Conservation (phyloP, 2,888 invertebrate genomes). For the Eueremaeus valkanovi region DNA sequence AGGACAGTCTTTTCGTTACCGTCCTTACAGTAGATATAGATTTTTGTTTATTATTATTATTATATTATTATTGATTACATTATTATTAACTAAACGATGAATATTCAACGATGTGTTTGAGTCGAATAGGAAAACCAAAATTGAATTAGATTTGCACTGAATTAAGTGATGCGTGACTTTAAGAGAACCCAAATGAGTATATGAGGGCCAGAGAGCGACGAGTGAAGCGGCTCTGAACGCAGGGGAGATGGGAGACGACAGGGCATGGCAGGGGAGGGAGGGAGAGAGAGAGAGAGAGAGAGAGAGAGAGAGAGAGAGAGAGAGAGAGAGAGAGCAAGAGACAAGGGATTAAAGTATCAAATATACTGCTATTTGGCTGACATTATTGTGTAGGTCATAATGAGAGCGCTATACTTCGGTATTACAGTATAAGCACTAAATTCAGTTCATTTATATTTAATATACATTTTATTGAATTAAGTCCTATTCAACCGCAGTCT, state of each 20-base stretch:
- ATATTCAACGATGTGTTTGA: neutral
- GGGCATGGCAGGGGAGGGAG: neutral
- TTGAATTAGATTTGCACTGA: neutral
- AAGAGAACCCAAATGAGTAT: neutral
- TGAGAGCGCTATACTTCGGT: too few species aligned
- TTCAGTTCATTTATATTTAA: too few species aligned
- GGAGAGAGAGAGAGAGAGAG: neutral
- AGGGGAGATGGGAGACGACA: too few species aligned
- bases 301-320: neutral
- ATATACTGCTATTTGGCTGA: neutral
- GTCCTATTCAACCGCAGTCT: neutral
- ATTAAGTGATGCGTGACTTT: constrained; percentile 5
- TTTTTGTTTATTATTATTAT: too few species aligned
- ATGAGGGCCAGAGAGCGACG: neutral
- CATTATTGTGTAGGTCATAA: neutral
- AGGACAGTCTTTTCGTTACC: too few species aligned
- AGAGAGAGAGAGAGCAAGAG: neutral
- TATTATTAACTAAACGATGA: too few species aligned
- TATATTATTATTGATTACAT: too few species aligned
- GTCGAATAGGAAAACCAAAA: neutral
- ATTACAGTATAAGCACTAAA: constrained; percentile 4
- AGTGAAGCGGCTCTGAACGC: too few species aligned
- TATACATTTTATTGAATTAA: neutral
- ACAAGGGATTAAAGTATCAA: neutral
- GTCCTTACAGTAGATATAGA: too few species aligned